A percentile compares a stretch with the other conserved stretches of the same genome.
Conservation (phyloP, 2,113 vertebrate species). For the Zeus faber region DNA sequence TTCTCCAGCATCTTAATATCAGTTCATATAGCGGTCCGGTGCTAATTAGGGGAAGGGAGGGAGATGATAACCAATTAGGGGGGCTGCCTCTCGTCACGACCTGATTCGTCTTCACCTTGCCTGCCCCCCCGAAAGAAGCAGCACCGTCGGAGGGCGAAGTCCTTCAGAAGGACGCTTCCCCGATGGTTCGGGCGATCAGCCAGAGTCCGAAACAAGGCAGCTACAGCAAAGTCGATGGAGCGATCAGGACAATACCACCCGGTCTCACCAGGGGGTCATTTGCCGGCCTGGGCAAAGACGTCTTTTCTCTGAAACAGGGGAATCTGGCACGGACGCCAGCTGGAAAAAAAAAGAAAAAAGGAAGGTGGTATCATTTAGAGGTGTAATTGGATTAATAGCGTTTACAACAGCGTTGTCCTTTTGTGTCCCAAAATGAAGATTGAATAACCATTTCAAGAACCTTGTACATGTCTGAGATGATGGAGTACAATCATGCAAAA, state of each 20-base stretch:
- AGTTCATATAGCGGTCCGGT: conserved; percentile 55
- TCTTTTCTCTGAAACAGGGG: background rate
- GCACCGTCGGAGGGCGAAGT: background rate
- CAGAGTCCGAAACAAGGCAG: conserved; percentile 23
- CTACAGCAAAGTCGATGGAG: conserved; percentile 28
- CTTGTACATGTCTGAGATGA: too few species aligned
- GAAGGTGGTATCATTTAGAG: too few species aligned
- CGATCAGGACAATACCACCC: conserved; percentile 19
- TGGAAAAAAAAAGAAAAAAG: too few species aligned
- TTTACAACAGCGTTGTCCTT: too few species aligned
- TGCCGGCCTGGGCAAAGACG: background rate
- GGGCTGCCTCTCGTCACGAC: conserved; percentile 38
- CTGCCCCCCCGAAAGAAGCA: conserved; percentile 12
- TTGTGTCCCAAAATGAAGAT: too few species aligned
- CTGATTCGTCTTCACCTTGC: conserved; percentile 53
- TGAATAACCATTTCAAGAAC: too few species aligned
- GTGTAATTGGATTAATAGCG: too few species aligned
- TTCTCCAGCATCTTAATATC: conserved; percentile 65
- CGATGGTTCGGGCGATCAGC: conserved; percentile 22
- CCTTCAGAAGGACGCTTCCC: conserved; percentile 27
- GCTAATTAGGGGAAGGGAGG: conserved; percentile 60
- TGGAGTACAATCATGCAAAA: too few species aligned
- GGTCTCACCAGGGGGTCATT: background rate
- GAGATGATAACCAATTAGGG: conserved; percentile 68
- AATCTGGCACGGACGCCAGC: background rate